Conservation (phyloP, 2,113 vertebrate genomes). For the Piprites chloris region DNA sequence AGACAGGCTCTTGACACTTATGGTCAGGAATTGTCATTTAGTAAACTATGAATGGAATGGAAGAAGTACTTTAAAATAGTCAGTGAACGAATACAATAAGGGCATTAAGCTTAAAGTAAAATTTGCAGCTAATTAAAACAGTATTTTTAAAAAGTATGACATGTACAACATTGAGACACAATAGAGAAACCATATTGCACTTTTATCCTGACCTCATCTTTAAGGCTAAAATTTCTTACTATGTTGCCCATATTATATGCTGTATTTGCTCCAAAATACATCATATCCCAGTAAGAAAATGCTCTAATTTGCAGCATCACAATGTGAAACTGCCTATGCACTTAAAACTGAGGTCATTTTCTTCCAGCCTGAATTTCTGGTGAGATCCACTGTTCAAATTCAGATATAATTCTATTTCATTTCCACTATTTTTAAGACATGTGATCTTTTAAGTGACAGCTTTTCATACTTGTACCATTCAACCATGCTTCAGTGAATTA, state of each 20-base stretch:
- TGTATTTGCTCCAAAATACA: background rate
- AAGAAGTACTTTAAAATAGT: background rate
- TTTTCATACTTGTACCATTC: background rate
- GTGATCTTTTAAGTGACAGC: background rate
- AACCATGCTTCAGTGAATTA: background rate
- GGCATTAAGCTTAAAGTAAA: background rate
- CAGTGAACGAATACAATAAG: background rate
- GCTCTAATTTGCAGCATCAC: background rate
- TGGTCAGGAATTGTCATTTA: background rate
- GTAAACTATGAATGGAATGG: background rate
- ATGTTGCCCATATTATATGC: background rate
- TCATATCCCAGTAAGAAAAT: background rate
- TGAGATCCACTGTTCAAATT: background rate
- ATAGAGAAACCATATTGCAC: background rate
- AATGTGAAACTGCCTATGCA: background rate
- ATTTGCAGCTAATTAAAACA: background rate
- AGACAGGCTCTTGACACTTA: background rate
- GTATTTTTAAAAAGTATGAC: background rate
- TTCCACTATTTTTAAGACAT: background rate
- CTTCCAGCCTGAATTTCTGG: background rate
- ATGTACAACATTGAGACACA: background rate
- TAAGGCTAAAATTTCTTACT: background rate
- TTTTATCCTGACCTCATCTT: background rate
- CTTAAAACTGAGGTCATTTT: background rate
- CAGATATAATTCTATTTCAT: background rate